Evolutionary conservation across 2,113 vertebrate species (phyloP), one percentile per base, ranked within the genome.

Genomic region (Beaufortia kweichowensis): DNA sequence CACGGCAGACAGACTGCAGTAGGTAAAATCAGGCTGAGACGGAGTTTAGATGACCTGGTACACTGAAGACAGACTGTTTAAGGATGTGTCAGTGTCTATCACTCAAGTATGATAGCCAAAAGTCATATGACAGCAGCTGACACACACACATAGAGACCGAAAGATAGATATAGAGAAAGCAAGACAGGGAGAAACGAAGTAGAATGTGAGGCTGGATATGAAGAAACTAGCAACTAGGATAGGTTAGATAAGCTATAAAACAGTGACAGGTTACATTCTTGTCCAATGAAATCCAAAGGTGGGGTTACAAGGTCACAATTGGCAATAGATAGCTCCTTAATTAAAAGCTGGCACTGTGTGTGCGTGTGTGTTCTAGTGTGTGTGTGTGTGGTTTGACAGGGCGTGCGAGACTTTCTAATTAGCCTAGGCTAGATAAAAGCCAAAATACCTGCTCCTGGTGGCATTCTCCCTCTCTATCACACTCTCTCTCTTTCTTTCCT

Each of bases 371-470:
- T 60, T 6, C 3, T 5, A 7, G 33, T 35, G 33, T 75, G 65
- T 67, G 33, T 57, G 55, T 68, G 41, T 55, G 76, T 41, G 7
- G 33, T 50, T 43, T 78, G 19, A 70, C 53, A 68, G 60, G 48
- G 29, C 24, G 56, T 79, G 66, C 26, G 39, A 79, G 73, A 71
- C 74, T 79, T 82, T 79, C 74, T 82, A 79, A 82, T 82, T 82
- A 82, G 73, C 77, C 74, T 73, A 79, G 73, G 77, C 62, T 73
- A 82, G 74, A 79, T 82, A 76, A 76, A 76, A 79, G 60, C 67
- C 62, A 65, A 82, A 79, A 76, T 75, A 68, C 65, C 76, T 84
- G 77, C 76, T 79, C 77, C 73, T 76, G 11, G 63, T 84, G 79
- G 48, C 77, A 79, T 76, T 72, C 82, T 26, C 23, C 61, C 17